phyloP scores from a whole-genome alignment of 2,113 vertebrate genomes.

The Scortum barcoo region DNA sequence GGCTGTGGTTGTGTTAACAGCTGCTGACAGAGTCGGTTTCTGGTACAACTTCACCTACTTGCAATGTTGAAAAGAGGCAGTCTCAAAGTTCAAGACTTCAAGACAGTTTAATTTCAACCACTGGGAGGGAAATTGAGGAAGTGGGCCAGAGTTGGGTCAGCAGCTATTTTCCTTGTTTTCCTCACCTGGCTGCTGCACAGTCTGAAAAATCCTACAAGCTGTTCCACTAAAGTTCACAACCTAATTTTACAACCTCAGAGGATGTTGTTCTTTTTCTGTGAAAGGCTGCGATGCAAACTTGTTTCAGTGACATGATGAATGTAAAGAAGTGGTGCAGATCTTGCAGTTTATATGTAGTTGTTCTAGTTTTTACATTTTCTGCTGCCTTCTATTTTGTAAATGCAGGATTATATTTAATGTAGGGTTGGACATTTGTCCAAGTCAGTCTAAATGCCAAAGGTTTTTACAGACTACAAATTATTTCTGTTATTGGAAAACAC shows the following conservation, averaged over 20 bases:
- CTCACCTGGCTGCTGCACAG: slow-evolving; percentile 17
- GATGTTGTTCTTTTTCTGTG: neutral
- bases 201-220: neutral
- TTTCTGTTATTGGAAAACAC: neutral
- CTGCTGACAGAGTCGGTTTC: neutral
- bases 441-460: neutral
- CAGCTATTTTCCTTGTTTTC: slow-evolving; percentile 44
- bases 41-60: neutral
- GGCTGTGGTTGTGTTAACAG: neutral
- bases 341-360: neutral
- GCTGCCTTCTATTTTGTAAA: neutral
- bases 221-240: slow-evolving; percentile 24
- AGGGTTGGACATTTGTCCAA: neutral
- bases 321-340: neutral
- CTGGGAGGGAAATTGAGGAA: slow-evolving; percentile 14
- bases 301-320: too few species aligned
- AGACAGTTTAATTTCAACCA: slow-evolving; percentile 21
- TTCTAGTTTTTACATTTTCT: neutral
- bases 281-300: neutral
- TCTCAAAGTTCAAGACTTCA: slow-evolving; percentile 5
- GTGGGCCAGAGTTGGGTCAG: slow-evolving; percentile 45
- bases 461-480: neutral
- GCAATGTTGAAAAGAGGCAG: neutral
- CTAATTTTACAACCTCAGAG: slow-evolving; percentile 20
- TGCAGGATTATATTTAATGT: too few species aligned